These are phyloP conservation scores for Macaca mulatta DNA, from an alignment of 2,113 vertebrate genomes.

Conservation along the genomic window DNA sequence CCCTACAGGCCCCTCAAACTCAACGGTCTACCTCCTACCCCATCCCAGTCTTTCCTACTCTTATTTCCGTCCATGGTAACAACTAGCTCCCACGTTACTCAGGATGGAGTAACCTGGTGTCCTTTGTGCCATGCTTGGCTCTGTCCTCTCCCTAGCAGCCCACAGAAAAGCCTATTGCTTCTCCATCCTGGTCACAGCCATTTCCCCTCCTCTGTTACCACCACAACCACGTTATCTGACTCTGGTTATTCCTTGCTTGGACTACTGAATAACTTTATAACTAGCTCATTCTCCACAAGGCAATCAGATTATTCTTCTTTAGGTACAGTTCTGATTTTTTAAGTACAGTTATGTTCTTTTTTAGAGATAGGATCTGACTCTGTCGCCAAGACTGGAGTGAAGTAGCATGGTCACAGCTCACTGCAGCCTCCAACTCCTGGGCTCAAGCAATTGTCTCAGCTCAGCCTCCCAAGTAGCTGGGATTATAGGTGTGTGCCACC, in stretches of 20 bases:
- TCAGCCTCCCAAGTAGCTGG: background rate
- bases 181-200: background rate
- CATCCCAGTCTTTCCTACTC: background rate
- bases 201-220: background rate
- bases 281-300: conserved; percentile 6
- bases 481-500: background rate
- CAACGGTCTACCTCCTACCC: background rate
- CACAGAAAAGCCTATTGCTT: background rate
- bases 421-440: background rate
- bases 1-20: background rate
- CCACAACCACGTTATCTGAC: background rate
- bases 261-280: background rate
- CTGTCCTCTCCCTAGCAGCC: background rate
- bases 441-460: background rate
- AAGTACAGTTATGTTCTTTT: background rate
- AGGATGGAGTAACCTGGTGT: background rate
- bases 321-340: background rate
- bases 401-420: background rate
- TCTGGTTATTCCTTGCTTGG: background rate
- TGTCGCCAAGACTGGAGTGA: background rate
- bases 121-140: background rate
- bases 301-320: background rate
- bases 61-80: background rate
- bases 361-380: background rate
- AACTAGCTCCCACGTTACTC: background rate